phyloP scores from a whole-genome alignment of 2,888 invertebrate genomes.

The Amorpha juglandis region DNA sequence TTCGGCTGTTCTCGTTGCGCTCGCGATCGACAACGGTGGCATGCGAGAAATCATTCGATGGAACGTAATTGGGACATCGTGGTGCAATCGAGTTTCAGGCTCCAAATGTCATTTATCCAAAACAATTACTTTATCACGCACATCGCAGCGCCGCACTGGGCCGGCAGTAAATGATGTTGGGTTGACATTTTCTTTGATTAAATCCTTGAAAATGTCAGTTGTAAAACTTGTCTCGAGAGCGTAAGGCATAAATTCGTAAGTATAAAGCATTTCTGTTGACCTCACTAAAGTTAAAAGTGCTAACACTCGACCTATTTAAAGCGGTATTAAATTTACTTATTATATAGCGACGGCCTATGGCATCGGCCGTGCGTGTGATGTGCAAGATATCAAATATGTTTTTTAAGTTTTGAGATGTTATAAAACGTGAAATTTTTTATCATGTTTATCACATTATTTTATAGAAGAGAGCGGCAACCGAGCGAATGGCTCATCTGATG shows the following conservation, averaged over 20 bases:
- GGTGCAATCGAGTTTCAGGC: constrained; percentile 43
- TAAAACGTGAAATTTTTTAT: neutral
- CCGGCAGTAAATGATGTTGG: constrained; percentile 36
- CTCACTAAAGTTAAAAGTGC: constrained; percentile 14
- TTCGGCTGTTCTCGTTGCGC: constrained; percentile 43
- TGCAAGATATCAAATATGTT: constrained; percentile 8
- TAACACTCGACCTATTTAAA: constrained; percentile 21
- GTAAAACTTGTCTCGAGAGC: constrained; percentile 27
- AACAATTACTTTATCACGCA: constrained; percentile 42
- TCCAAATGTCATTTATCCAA: constrained; percentile 53
- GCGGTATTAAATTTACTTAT: constrained; percentile 18
- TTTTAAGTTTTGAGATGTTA: constrained; percentile 2
- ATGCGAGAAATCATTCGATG: constrained; percentile 50
- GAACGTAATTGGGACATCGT: constrained; percentile 46
- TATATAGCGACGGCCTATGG: neutral
- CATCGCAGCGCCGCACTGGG: constrained; percentile 32
- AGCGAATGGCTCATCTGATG: no score
- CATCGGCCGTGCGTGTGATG: constrained; percentile 10
- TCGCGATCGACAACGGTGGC: constrained; percentile 47
- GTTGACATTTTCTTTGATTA: constrained; percentile 44
- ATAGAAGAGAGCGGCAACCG: no score
- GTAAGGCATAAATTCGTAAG: constrained; percentile 21
- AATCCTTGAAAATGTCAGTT: constrained; percentile 28
- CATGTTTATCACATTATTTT: neutral
- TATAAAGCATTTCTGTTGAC: constrained; percentile 21